Conservation (phyloP, 2,113 vertebrate genomes). For the Macroglossus sobrinus region DNA sequence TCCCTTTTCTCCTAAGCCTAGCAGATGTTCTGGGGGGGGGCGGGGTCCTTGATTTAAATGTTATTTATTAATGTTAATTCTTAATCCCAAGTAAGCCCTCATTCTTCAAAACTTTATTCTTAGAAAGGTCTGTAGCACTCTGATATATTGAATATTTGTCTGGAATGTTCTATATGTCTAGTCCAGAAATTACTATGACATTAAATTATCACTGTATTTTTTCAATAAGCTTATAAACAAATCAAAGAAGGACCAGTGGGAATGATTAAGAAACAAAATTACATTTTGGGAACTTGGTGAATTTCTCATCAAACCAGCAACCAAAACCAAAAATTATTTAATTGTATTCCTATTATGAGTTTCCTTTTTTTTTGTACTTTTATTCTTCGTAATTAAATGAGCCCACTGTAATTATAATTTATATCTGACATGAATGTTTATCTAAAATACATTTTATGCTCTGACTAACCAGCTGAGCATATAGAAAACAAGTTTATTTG, state of each 20-base stretch:
- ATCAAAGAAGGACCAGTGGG: background rate
- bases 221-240: background rate
- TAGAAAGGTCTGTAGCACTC: background rate
- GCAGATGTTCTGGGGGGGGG: background rate
- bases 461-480: background rate
- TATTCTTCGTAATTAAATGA: background rate
- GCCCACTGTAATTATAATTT: background rate
- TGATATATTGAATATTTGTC: background rate
- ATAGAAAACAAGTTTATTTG: background rate
- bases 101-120: background rate
- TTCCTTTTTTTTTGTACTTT: background rate
- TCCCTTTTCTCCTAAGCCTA: background rate
- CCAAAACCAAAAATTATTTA: background rate
- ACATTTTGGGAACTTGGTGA: background rate
- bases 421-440: background rate
- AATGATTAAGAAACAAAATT: conserved; percentile 19
- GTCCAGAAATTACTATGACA: background rate
- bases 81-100: background rate
- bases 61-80: background rate
- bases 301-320: background rate
- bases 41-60: background rate
- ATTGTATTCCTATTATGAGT: background rate
- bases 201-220: background rate
- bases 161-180: background rate
- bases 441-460: background rate